Conservation (phyloP, 2,113 vertebrate species). For the Patagioenas fasciata region DNA sequence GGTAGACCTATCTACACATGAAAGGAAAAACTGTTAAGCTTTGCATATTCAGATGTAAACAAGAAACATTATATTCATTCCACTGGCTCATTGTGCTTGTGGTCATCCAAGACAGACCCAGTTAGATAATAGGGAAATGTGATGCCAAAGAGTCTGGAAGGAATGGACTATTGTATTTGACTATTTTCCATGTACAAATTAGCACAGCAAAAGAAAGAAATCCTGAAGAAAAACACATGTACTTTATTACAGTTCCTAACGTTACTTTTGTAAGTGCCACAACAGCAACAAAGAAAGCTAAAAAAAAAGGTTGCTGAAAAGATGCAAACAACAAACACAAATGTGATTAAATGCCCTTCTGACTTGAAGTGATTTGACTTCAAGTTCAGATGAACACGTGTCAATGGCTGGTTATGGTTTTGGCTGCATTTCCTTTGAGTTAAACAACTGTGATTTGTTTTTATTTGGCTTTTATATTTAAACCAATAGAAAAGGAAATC, state of each 20-base stretch:
- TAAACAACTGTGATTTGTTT: constrained; percentile 35
- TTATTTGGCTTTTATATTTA: constrained; percentile 40
- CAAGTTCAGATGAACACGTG: constrained; percentile 50
- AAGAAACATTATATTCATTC: constrained; percentile 71
- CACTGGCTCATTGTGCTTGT: constrained; percentile 63
- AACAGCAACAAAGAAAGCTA: constrained; percentile 57
- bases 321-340: constrained; percentile 66
- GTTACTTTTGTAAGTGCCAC: constrained; percentile 53
- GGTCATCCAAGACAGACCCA: constrained; percentile 65
- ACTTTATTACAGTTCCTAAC: constrained; percentile 74
- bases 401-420: constrained; percentile 62
- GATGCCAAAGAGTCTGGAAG: constrained; percentile 59
- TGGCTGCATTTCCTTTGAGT: constrained; percentile 57
- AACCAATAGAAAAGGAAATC: constrained; percentile 22
- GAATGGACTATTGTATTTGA: constrained; percentile 73
- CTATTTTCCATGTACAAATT: constrained; percentile 75
- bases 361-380: constrained; percentile 67
- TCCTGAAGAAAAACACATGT: constrained; percentile 72
- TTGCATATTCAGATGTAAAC: constrained; percentile 50
- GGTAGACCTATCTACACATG: not conserved
- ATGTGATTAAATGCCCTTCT: constrained; percentile 66
- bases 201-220: constrained; percentile 63
- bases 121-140: constrained; percentile 59
- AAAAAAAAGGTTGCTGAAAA: constrained; percentile 64
- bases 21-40: not conserved